Evolutionary conservation across 2,888 invertebrate species (phyloP), one percentile per base, ranked within the genome.

Genomic region (Ophioninae sp.): DNA sequence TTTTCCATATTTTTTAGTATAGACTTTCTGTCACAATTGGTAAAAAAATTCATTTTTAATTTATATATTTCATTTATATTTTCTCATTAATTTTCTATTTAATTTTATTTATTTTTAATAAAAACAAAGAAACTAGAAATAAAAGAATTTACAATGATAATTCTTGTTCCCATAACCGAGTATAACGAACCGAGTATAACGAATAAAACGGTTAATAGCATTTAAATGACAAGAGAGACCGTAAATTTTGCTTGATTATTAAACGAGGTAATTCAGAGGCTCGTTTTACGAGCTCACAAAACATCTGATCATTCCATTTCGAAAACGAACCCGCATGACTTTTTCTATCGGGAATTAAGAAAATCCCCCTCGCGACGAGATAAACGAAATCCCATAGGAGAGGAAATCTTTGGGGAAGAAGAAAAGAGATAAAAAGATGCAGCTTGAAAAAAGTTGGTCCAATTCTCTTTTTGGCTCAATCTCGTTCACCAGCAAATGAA

Each of bases 401-500:
- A 61, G 17, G 41, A 65, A 39, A 7, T 22, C 6, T 1, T 13
- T 17, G 17, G 41, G 51, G 17, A 64, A 17, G 39, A 77, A 63
- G 68, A 13, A 17, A 0, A 17, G 17, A 51, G 51, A 51, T 51
- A 17, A 51, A 51, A 76, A 59, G 73, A 82, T 65, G 64, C 78
- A 67, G 51, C 22, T 61, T 39, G 44, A 58, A 51, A 44, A 65
- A 63, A 56, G 39, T 72, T 41, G 72, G 13, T 51, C 10, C 56
- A 5, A 56, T 39, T 58, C 20, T 79, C 37, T 44, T 68, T 17
- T 69, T 61, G 17, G 30, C 41, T 65, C 68, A 63, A 64, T 71
- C 65, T 65, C 61, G 59, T 69, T 68, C 37, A 59, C 44, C 23
- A 63, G n/a, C 59, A 44, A 83, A 80, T 69, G 73, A 83, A 72